A percentile compares a stretch with the other conserved stretches of the same genome.
Conservation (phyloP, 2,888 invertebrate species). For the Sabatieria punctata region DNA sequence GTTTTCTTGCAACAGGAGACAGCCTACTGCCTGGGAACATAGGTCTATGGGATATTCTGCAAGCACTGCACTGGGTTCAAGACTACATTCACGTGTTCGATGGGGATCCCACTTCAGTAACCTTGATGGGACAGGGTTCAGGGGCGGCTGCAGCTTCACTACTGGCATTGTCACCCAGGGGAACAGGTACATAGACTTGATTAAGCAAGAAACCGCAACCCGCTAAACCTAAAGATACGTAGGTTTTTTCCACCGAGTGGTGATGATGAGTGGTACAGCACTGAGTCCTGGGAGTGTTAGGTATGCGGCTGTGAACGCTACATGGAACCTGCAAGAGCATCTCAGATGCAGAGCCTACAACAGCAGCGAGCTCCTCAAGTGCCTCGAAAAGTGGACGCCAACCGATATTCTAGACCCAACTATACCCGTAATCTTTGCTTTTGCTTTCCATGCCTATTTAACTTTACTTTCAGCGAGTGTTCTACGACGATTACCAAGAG, state of each 20-base stretch:
- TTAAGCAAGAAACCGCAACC: no score
- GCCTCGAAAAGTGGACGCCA: constrained; percentile 23
- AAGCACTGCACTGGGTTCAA: constrained; percentile 24
- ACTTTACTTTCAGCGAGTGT: constrained; percentile 6
- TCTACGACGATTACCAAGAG: constrained; percentile 26
- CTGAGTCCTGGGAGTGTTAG: constrained; percentile 27
- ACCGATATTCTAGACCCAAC: constrained; percentile 25
- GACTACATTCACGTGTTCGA: constrained; percentile 12
- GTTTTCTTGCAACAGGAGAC: constrained; percentile 30
- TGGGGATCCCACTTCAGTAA: constrained; percentile 5
- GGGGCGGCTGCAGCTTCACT: no score
- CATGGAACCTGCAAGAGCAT: constrained; percentile 23
- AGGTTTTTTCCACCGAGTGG: constrained; percentile 11
- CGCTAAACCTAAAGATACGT: no score
- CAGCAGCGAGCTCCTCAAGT: constrained; percentile 24
- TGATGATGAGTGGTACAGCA: constrained; percentile 29
- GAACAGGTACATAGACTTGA: no score
- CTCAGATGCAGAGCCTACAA: constrained; percentile 23
- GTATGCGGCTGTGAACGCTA: constrained; percentile 28
- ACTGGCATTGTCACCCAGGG: no score
- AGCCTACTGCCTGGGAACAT: constrained; percentile 24
- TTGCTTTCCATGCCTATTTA: background rate
- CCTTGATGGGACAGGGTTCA: no score
- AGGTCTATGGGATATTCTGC: constrained; percentile 22
- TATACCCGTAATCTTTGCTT: background rate